A percentile compares a stretch with the other conserved stretches of the same genome.
These are phyloP conservation scores for Tachysurus vachellii DNA, from an alignment of 2,113 vertebrate species.

Conservation along the genomic window DNA sequence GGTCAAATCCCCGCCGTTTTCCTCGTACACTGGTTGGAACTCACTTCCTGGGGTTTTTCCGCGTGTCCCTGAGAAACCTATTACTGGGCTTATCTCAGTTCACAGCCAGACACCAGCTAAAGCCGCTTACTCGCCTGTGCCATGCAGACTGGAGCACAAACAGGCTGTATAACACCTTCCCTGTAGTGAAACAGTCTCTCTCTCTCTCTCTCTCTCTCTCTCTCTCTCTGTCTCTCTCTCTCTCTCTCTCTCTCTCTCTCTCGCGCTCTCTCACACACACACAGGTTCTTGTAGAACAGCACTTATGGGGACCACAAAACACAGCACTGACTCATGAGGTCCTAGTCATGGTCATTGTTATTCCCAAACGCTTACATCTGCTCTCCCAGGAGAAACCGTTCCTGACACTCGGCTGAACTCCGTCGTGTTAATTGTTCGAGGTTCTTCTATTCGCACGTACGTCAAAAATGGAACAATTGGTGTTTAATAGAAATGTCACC, in stretches of 20 bases:
- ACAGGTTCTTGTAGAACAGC: not conserved
- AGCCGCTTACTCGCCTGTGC: not conserved
- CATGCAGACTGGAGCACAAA: slow-evolving; percentile 27
- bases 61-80: slow-evolving; percentile 34
- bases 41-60: slow-evolving; percentile 22
- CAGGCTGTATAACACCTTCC: not conserved
- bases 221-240: not conserved
- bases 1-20: not conserved
- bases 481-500: not conserved
- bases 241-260: not conserved
- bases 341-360: not conserved
- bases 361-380: not conserved
- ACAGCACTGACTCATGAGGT: not conserved
- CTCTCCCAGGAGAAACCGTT: not conserved
- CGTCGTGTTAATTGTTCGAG: not conserved
- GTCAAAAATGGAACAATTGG: not conserved
- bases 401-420: not conserved
- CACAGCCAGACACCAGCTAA: slow-evolving; percentile 23
- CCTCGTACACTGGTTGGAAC: not conserved
- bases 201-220: not conserved
- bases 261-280: not conserved
- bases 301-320: not conserved
- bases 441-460: not conserved
- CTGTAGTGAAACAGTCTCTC: not conserved
- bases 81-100: slow-evolving; percentile 37